Evolutionary conservation across 2,797 vertebrate genomes (phyloP).

Genomic region (Bradypodion pumilum): DNA sequence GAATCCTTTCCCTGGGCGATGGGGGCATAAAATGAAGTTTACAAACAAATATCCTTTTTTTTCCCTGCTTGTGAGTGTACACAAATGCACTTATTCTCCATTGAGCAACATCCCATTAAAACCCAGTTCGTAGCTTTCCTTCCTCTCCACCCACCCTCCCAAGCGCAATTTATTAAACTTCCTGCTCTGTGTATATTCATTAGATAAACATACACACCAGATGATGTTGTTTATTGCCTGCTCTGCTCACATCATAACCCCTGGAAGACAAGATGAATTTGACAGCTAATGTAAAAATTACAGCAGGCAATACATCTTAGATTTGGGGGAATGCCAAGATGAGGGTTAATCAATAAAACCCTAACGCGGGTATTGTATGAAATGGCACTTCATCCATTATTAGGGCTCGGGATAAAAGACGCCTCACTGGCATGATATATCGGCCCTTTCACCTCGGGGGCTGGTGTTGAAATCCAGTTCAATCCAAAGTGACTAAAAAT

Average conservation of each 20-base stretch:
- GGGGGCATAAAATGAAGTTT: no score
- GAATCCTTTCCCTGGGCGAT: no score
- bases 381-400: slow-evolving; percentile 96
- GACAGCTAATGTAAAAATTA: slow-evolving; percentile 96
- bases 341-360: slow-evolving; percentile 96
- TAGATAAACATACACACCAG: slow-evolving; percentile 67
- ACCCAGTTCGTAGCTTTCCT: slow-evolving; percentile 10
- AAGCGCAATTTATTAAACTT: slow-evolving; percentile 64
- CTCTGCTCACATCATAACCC: slow-evolving; percentile 77
- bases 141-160: slow-evolving; percentile 53
- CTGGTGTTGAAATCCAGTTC: slow-evolving; percentile 70
- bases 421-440: slow-evolving; percentile 75
- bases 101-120: neutral
- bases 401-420: slow-evolving; percentile 75
- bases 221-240: slow-evolving; percentile 84
- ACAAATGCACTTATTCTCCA: neutral
- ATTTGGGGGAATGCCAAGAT: slow-evolving; percentile 90
- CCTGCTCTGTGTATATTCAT: slow-evolving; percentile 67
- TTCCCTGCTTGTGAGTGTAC: no score
- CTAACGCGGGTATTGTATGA: slow-evolving; percentile 93
- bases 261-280: slow-evolving; percentile 93
- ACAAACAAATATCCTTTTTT: no score
- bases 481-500: slow-evolving; percentile 72
- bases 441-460: slow-evolving; percentile 72
- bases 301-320: slow-evolving; percentile 92